Base-by-base conservation (phyloP, 2,888 invertebrate genomes). In the Graphium colonna region DNA sequence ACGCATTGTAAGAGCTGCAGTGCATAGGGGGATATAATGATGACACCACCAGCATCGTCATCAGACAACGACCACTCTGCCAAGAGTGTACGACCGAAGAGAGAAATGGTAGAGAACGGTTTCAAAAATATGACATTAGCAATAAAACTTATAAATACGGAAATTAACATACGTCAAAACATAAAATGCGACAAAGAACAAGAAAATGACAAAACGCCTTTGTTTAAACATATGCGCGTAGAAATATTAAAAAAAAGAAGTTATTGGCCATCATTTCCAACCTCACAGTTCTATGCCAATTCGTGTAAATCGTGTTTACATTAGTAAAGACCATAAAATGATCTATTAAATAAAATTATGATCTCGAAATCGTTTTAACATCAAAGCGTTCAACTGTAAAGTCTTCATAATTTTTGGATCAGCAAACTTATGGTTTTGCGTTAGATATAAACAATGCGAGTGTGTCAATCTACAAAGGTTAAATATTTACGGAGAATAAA, bases 391-490 rank as follows among this genome's bases (percentile, higher is more conserved):
- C 13, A 39, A 39, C 40, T 55, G n/a, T 31, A 48, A 53, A 31
- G 42, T 4, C 38, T n/a, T 41, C 42, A 53, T 53, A 48, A 48
- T 39, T 43, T 47, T 28, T 10, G 26, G 28, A 44, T 7, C 12
- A 55, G 46, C 52, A 50, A 47, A 59, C 38, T 47, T 56, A 47
- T 41, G 17, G 15, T 16, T 18, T 18, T 21, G 16, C 17, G 41
- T 52, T 40, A n/a, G 42, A 56, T 44, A 52, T 52, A 52, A 55
- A 62, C 60, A 63, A 65, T 65, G 59, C 54, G 26, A 53, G 55
- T 58, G 61, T 64, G 62, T 63, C 55, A 56, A 52, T 55, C 54
- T 52, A 59, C 60, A 61, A 60, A 57, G 45, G 51, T 56, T 55
- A 50, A 56, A 63, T 57, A 52, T 62, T 61, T 61, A 60, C 51